Conservation (phyloP, 2,113 vertebrate species). For the Pangasianodon hypophthalmus region DNA sequence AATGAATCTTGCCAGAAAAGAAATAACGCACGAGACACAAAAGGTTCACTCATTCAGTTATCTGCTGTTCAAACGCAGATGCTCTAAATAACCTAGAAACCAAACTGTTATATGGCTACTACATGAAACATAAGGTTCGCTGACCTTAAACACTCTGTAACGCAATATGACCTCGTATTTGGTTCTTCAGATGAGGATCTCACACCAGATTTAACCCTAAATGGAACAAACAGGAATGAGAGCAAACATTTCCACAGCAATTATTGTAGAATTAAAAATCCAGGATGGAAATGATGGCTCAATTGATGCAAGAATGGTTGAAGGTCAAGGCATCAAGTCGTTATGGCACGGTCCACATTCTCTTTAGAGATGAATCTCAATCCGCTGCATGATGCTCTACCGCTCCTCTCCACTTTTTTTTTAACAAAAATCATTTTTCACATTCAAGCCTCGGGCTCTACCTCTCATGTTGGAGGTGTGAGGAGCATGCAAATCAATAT, state of each 20-base stretch:
- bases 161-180: neutral
- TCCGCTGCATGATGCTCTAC: neutral
- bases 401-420: neutral
- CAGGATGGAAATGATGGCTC: neutral
- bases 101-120: neutral
- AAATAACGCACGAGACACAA: neutral
- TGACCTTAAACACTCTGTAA: neutral
- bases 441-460: slow-evolving; percentile 39
- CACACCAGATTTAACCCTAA: neutral
- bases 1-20: neutral
- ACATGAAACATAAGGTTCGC: neutral
- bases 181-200: neutral
- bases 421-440: neutral
- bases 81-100: neutral
- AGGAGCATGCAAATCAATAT: slow-evolving; percentile 59
- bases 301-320: neutral
- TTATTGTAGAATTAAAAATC: neutral
- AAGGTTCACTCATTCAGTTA: neutral
- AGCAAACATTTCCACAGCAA: neutral
- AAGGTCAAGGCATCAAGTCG: neutral
- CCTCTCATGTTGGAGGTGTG: slow-evolving; percentile 40
- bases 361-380: neutral
- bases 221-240: neutral
- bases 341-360: neutral
- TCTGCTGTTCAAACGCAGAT: neutral